Evolutionary conservation across 1,140 invertebrate species (phyloP), one percentile per base, ranked within the genome.

Genomic region (Pygmarrhopalites habei): DNA sequence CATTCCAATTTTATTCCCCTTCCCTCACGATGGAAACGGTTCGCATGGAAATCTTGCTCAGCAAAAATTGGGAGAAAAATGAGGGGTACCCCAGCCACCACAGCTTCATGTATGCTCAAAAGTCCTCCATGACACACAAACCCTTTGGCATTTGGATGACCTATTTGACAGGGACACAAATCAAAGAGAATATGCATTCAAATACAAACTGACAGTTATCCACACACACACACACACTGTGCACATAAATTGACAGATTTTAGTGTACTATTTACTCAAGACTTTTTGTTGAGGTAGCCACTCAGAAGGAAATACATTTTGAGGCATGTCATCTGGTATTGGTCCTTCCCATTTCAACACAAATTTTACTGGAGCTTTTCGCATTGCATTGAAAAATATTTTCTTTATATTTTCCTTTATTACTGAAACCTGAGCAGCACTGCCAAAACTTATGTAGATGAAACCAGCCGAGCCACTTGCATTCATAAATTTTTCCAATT

Each of bases 371-470:
- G 49, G 26, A 25, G 12, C 15, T 46, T 63, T 65, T 35, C 19
- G 23, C 60, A 69, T 47, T 14, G 64, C 60, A 17, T 46, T 55
- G 25, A 65, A 65, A 39, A 69, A 69, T 7, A 63, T 32, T 25
- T 59, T 25, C 35, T 56, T 35, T 1, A 65, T 15, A 44, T 69
- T 32, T 32, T 59, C 23, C 10, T 59, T 47, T n/a, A 47, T 28
- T 41, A n/a, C 21, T 14, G 60, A 58, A 10, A 63, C 23, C 21
- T 29, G 15, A 14, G 60, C 67, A 12, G 55, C 67, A 30, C 79
- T 78, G 21, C 82, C 82, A 58, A 82, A 72, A 59, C 76, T 78
- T 60, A 83, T 79, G 58, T 78, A n/a, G n/a, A n/a, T n/a, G n/a
- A n/a, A n/a, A n/a, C n/a, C n/a, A n/a, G n/a, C n/a, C n/a, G n/a